Evolutionary conservation across 2,888 invertebrate genomes (phyloP), one percentile per base, ranked within the genome.

Genomic region (Diaprepes abbreviatus): DNA sequence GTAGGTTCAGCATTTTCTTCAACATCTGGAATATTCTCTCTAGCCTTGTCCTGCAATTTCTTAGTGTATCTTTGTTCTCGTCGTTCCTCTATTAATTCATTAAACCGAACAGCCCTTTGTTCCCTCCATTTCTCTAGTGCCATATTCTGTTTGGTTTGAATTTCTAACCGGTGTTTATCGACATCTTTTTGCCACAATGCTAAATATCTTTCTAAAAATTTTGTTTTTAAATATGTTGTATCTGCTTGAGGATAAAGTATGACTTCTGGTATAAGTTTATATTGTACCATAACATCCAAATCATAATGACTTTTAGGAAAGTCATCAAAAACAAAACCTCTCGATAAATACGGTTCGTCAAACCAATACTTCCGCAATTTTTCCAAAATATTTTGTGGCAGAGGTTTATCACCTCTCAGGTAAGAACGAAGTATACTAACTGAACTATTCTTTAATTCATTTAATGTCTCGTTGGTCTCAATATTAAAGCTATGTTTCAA

Each of bases 291-390:
- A 36, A 86, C 84, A 72, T 88, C 85, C 2, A 88, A 78, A 79
- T 91, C 90, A 54, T 82, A 81, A 4, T 85, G 79, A 66, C 87
- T 80, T 79, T 85, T 87, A 6, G 91, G 91, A 82, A 88, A 91
- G 58, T 88, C 89, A 79, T 90, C 89, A 36, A 91, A 78, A 38
- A 90, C 83, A 77, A 90, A 85, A 3, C 90, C 90, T 14, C 80
- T 82, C 3, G 79, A 76, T 16, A 79, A 81, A 76, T 84, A 86
- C 0, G 89, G 88, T 55, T 85, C 79, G 55, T 86, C 78, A 76
- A 86, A 87, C 89, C 89, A 90, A 24, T 87, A 81, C 74, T 84
- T 84, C 65, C 85, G 83, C 74, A 88, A 78, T 12, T 88, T 79
- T 1, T 84, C 74, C 10, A 86, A 79, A 16, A 89, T 79, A 17